Evolutionary conservation across 2,797 vertebrate genomes (phyloP).

Genomic region (Erethizon dorsatum): DNA sequence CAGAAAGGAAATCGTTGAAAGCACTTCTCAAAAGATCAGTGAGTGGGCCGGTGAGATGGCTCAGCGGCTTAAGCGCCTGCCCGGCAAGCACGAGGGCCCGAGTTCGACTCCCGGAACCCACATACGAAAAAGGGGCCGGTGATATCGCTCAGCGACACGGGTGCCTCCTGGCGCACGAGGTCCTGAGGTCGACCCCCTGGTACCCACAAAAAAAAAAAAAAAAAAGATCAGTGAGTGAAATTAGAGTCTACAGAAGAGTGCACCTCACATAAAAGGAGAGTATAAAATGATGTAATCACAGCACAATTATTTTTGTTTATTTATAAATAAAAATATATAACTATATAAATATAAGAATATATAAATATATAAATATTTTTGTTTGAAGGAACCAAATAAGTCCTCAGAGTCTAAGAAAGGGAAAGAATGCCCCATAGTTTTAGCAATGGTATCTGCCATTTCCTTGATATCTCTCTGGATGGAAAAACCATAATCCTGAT

Average conservation of each 20-base stretch:
- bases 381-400: neutral
- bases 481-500: neutral
- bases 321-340: too few species aligned
- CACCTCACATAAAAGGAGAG: neutral
- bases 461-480: neutral
- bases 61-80: too few species aligned
- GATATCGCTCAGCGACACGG: too few species aligned
- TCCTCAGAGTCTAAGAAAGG: neutral
- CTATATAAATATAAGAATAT: neutral
- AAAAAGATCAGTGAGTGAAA: conserved; percentile 19
- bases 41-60: too few species aligned
- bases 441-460: neutral
- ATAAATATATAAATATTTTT: neutral
- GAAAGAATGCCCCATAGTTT: neutral
- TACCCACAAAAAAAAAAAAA: too few species aligned
- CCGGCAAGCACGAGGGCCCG: too few species aligned
- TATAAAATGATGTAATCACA: neutral
- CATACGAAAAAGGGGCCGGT: too few species aligned
- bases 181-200: too few species aligned
- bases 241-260: neutral
- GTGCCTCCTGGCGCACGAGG: too few species aligned
- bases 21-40: neutral
- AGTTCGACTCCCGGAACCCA: too few species aligned
- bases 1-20: neutral
- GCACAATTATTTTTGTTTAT: neutral